Evolutionary conservation across 2,113 vertebrate genomes (phyloP), one percentile per base, ranked within the genome.

Genomic region (Hystrix brachyura): DNA sequence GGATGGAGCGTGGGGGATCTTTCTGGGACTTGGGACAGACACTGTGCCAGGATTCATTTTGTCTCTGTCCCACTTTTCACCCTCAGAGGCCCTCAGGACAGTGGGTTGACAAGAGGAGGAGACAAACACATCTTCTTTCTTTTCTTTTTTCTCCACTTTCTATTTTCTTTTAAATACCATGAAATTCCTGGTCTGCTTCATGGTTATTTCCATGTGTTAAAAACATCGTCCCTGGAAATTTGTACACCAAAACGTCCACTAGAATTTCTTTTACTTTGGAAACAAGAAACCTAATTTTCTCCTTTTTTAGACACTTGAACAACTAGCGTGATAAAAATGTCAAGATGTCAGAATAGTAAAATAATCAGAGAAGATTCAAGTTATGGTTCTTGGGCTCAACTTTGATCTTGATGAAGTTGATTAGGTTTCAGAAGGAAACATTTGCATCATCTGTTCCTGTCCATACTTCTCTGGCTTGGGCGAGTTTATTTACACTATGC

Each of bases 151-250:
- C 46, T 60, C 64, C 2, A 1, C 62, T 80, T 94, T 53, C n/a
- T 29, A 48, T 72, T 96, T 96, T 90, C 81, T 91, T 72, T 72
- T 93, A 55, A 96, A 93, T 89, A 87, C 57, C 57, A 65, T 92
- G 79, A 91, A 84, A 96, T 95, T 91, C 86, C 71, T 96, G 29
- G 53, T 90, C 38, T 76, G 71, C 27, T 96, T 95, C 55, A 72
- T 94, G 65, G 23, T 89, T 89, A 86, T 97, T 97, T 96, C 72
- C 81, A 80, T 88, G 86, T 97, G 81, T 96, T 92, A 81, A 94
- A 96, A 94, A 82, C 55, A 86, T 91, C 88, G 92, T 97, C 82
- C 74, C 51, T 86, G 88, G 82, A 97, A 96, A 92, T 94, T 59
- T 94, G 90, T 83, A 90, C 71, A 92, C 34, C 78, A 96, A 95